These are phyloP conservation scores for Elymnias hypermnestra DNA, from an alignment of 1,140 invertebrate genomes.

Conservation along the genomic window DNA sequence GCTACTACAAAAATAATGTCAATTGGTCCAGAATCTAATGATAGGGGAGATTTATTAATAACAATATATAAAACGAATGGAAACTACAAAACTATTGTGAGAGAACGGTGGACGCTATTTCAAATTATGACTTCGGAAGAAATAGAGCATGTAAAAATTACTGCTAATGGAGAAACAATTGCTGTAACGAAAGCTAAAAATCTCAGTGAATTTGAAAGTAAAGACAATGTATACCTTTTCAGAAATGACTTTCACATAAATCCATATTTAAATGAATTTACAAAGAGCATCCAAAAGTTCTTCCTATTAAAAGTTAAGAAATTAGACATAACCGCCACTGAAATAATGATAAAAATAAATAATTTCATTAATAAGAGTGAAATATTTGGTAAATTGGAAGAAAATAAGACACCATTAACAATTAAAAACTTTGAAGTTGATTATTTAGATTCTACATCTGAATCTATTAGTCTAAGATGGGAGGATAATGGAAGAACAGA, in stretches of 20 bases:
- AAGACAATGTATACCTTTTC: conserved; percentile 39
- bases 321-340: conserved; percentile 38
- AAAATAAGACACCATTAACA: conserved; percentile 19
- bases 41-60: conserved; percentile 36
- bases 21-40: conserved; percentile 32
- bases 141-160: conserved; percentile 33
- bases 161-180: conserved; percentile 34
- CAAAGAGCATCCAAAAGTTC: conserved; percentile 35
- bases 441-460: conserved; percentile 23
- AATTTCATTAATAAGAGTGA: conserved; percentile 29
- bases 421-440: conserved; percentile 27
- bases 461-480: conserved; percentile 40
- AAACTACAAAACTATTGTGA: conserved; percentile 36
- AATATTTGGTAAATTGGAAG: conserved; percentile 29
- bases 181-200: conserved; percentile 32
- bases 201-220: conserved; percentile 33
- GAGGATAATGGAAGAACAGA: conserved; percentile 18
- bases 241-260: conserved; percentile 43
- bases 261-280: conserved; percentile 39
- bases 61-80: conserved; percentile 45
- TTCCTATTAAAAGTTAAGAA: conserved; percentile 51
- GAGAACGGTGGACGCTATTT: conserved; percentile 44
- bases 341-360: conserved; percentile 49
- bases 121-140: conserved; percentile 42
- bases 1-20: conserved; percentile 43